These are phyloP conservation scores for Cotesia vestalis DNA, from an alignment of 1,140 invertebrate species.

Conservation along the genomic window DNA sequence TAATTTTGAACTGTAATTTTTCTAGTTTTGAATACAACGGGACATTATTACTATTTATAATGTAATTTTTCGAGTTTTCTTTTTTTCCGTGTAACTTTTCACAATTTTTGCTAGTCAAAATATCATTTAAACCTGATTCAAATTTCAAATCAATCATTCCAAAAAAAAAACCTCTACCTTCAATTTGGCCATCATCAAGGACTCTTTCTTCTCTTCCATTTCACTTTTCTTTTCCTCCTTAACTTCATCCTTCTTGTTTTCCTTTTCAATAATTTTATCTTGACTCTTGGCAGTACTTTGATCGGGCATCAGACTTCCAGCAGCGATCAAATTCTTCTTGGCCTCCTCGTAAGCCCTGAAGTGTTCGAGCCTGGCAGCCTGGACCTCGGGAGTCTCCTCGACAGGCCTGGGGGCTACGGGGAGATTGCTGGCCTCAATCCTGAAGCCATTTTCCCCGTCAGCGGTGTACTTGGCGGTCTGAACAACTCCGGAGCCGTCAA, in stretches of 20 bases:
- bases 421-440: slow-evolving; percentile 67
- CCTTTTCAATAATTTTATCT: not conserved
- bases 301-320: slow-evolving; percentile 15
- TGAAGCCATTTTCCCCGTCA: slow-evolving; percentile 62
- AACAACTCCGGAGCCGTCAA: slow-evolving; percentile 65
- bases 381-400: slow-evolving; percentile 56
- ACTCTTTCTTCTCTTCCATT: not conserved
- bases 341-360: slow-evolving; percentile 45
- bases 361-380: slow-evolving; percentile 51
- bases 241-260: too few relatives aligned
- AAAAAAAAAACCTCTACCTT: not conserved
- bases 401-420: slow-evolving; percentile 58
- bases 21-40: too few relatives aligned
- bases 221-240: too few relatives aligned
- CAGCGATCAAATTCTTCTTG: slow-evolving; percentile 21
- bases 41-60: too few relatives aligned
- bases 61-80: too few relatives aligned
- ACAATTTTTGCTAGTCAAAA: too few relatives aligned
- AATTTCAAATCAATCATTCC: not conserved
- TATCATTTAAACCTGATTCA: too few relatives aligned
- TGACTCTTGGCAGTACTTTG: too few relatives aligned
- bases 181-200: not conserved
- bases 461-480: slow-evolving; percentile 60
- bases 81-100: too few relatives aligned
- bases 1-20: too few relatives aligned